Percentiles rank a stretch among this genome's conserved stretches.
Evolutionary conservation across 1,140 invertebrate species (phyloP).

Genomic region (Rhizoglyphus robini): DNA sequence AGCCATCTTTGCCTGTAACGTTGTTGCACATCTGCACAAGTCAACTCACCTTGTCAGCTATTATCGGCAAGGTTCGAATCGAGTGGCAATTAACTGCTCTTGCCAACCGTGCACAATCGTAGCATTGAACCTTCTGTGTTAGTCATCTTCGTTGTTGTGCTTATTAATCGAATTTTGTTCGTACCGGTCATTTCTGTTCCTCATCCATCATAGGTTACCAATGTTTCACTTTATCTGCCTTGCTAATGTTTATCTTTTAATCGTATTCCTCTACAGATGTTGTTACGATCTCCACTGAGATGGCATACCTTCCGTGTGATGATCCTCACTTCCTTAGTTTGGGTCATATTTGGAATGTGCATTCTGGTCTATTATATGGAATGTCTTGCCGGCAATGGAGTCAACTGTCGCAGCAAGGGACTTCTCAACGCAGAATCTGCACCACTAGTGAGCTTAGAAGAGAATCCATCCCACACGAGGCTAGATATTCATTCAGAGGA

Average conservation of each 20-base stretch:
- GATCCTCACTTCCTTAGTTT: constrained; percentile 79
- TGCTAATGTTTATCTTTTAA: too few species aligned
- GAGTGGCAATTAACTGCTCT: background rate
- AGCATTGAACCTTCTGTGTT: too few species aligned
- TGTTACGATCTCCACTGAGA: constrained; percentile 30
- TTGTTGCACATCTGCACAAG: too few species aligned
- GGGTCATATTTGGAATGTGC: constrained; percentile 82
- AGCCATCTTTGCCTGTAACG: too few species aligned
- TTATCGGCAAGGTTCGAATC: background rate
- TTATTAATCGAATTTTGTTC: too few species aligned
- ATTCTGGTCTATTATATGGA: constrained; percentile 86
- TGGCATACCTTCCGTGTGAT: constrained; percentile 89
- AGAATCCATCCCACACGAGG: background rate
- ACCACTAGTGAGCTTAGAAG: background rate
- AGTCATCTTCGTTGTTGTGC: too few species aligned
- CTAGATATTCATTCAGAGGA: background rate
- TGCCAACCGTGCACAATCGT: background rate
- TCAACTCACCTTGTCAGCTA: background rate
- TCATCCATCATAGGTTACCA: too few species aligned
- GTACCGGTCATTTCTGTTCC: too few species aligned
- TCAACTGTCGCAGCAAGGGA: constrained; percentile 16
- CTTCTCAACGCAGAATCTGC: background rate
- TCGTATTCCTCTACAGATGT: background rate
- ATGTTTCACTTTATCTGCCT: too few species aligned
- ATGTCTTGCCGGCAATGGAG: constrained; percentile 35